Base-by-base conservation (phyloP, 2,113 vertebrate species). In the Rhineura floridana region DNA sequence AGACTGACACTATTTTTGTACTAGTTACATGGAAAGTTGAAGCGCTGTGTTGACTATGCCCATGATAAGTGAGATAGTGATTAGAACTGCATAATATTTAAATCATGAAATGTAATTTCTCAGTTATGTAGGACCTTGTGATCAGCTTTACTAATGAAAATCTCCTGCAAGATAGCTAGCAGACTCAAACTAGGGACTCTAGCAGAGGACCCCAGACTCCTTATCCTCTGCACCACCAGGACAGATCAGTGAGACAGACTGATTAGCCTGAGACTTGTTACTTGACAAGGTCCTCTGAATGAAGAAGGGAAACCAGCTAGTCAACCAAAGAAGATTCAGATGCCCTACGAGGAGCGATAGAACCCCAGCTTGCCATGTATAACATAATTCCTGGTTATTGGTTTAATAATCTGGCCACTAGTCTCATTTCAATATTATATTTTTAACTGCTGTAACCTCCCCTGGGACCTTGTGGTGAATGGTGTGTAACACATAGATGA, bases 81-180 rank as follows among this genome's bases (percentile, higher is more conserved):
- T 25, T 44, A 44, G 10, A 75, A 42, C 10, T 11, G 52, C 17
- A 52, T 62, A 50, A 84, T 19, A 84, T 90, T 88, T 88, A 15
- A 75, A 91, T 79, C 85, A 86, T 77, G 76, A 39, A 91, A 91
- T 4, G 1, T 50, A 87, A 79, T 28, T 75, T 84, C 39, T 1
- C 0, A 86, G 70, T 73, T 2, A 1, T 3, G 6, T 17, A 83
- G n/a, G 83, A 83, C 83, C 72, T 88, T 72, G 77, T 55, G 44
- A 75, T 33, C n/a, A 30, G 7, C 25, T 9, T 81, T 21, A 33
- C 52, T 36, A 1, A 62, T 12, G 36, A 33, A 52, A 39, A 23
- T 9, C 23, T 76, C 30, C 19, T 59, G 6, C 4, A 25, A 19
- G 48, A 28, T n/a, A 9, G 4, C 30, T 30, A 52, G 30, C 48